These are phyloP conservation scores for Drosophila dunni DNA, from an alignment of 1,140 invertebrate species.

Conservation along the genomic window DNA sequence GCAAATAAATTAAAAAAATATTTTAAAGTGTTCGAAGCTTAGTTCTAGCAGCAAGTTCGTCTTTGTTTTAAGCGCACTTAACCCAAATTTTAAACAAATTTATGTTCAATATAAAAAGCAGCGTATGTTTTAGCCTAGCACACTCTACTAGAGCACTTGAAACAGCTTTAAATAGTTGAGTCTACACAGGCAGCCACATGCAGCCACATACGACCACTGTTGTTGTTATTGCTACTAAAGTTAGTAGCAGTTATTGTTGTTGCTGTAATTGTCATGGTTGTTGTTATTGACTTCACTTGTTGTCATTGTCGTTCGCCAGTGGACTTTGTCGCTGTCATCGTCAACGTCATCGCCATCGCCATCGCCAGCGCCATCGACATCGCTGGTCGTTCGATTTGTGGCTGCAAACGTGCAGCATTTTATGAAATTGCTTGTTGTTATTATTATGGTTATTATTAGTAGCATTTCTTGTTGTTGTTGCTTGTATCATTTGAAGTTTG, in stretches of 20 bases:
- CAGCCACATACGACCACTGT: not conserved
- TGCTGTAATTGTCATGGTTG: slow-evolving; percentile 70
- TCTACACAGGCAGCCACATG: not conserved
- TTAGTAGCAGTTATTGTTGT: slow-evolving; percentile 39
- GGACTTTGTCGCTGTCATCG: slow-evolving; percentile 39
- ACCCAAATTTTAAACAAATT: not conserved
- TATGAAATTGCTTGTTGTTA: slow-evolving; percentile 80
- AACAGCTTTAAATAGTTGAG: slow-evolving; percentile 1
- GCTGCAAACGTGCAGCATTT: slow-evolving; percentile 71
- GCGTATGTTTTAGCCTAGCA: not conserved
- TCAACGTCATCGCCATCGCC: slow-evolving; percentile 10
- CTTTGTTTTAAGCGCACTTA: too few species aligned
- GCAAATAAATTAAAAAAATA: too few species aligned
- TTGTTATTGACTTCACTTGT: slow-evolving; percentile 70
- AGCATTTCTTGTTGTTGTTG: slow-evolving; percentile 52
- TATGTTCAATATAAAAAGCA: not conserved
- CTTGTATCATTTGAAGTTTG: slow-evolving; percentile 70
- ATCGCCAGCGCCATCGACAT: slow-evolving; percentile 34
- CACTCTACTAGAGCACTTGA: not conserved
- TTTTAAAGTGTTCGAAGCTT: too few species aligned
- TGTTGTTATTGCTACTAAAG: slow-evolving; percentile 13
- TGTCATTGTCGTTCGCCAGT: slow-evolving; percentile 42
- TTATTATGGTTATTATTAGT: slow-evolving; percentile 82
- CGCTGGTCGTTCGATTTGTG: slow-evolving; percentile 54
- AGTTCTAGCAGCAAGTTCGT: too few species aligned